These are phyloP conservation scores for Halocynthia roretzi DNA, from an alignment of 23 tunicate genomes.

Conservation along the genomic window DNA sequence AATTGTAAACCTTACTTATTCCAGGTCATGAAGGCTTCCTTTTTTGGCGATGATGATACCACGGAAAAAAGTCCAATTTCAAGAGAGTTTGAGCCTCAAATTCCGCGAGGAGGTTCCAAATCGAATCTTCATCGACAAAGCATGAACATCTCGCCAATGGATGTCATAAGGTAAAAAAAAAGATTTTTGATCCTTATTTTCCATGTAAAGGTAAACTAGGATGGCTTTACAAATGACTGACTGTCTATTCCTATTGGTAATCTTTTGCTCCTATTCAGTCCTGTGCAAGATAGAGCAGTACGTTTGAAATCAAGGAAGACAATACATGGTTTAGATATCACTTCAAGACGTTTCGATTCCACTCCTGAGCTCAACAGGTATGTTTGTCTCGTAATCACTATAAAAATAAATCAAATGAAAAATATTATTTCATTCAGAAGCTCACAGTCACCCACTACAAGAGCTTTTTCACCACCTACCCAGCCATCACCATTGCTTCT, in stretches of 20 bases:
- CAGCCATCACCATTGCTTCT: too few species aligned
- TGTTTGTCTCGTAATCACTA: too few species aligned
- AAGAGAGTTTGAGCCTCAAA: not conserved
- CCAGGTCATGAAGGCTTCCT: constrained; percentile 77
- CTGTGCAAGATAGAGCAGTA: not conserved
- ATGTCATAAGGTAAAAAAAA: constrained; percentile 5
- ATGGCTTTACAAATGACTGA: not conserved
- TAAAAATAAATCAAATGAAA: too few species aligned
- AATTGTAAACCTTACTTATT: not conserved
- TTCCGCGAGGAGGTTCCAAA: not conserved
- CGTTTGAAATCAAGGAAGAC: not conserved
- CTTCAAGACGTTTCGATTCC: not conserved
- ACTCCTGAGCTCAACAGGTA: too few species aligned
- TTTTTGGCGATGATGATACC: constrained; percentile 65
- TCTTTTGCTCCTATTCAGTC: not conserved
- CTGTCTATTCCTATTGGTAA: not conserved
- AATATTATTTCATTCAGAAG: too few species aligned
- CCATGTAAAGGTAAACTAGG: not conserved
- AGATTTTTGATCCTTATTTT: not conserved
- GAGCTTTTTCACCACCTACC: too few species aligned
- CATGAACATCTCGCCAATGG: not conserved
- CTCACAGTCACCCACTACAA: too few species aligned
- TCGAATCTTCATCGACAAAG: not conserved
- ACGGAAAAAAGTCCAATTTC: not conserved
- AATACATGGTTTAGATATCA: not conserved